Evolutionary conservation across 1,140 invertebrate species (phyloP).

Genomic region (Drosophila mojavensis): DNA sequence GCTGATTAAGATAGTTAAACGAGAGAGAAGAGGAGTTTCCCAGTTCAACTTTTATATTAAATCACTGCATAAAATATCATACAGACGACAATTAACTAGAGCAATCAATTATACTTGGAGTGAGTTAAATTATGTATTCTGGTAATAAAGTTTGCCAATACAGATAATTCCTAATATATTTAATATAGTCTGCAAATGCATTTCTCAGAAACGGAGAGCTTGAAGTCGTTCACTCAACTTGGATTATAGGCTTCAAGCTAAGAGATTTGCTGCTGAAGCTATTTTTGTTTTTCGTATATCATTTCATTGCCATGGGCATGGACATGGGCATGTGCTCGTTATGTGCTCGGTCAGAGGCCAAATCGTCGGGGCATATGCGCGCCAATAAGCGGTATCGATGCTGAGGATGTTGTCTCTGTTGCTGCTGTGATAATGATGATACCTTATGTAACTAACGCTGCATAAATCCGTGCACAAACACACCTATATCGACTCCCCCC

Average conservation of each 20-base stretch:
- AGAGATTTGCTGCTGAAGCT: too few species aligned
- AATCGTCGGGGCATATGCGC: conserved; percentile 41
- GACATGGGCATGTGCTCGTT: neutral
- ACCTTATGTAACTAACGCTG: conserved; percentile 81
- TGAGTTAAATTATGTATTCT: too few species aligned
- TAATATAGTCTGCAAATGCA: too few species aligned
- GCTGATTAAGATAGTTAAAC: too few species aligned
- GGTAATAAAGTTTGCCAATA: too few species aligned
- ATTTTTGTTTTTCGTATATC: too few species aligned
- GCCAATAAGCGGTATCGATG: conserved; percentile 38
- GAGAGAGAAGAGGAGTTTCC: neutral
- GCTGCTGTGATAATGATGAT: conserved; percentile 66
- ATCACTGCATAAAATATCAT: too few species aligned
- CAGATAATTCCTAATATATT: too few species aligned
- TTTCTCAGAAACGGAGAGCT: conserved; percentile 26
- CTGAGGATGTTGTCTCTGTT: conserved; percentile 35
- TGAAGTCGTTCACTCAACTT: conserved; percentile 24
- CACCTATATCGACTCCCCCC: conserved; percentile 18
- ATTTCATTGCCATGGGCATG: neutral
- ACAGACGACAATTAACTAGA: too few species aligned
- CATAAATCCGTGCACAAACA: conserved; percentile 72
- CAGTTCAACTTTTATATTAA: too few species aligned
- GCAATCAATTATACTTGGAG: too few species aligned
- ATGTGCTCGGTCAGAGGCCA: conserved; percentile 17
- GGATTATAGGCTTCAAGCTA: too few species aligned